Percentiles rank a stretch among this genome's conserved stretches.
phyloP scores from a whole-genome alignment of 2,113 vertebrate species.

The Crotalus tigris region DNA sequence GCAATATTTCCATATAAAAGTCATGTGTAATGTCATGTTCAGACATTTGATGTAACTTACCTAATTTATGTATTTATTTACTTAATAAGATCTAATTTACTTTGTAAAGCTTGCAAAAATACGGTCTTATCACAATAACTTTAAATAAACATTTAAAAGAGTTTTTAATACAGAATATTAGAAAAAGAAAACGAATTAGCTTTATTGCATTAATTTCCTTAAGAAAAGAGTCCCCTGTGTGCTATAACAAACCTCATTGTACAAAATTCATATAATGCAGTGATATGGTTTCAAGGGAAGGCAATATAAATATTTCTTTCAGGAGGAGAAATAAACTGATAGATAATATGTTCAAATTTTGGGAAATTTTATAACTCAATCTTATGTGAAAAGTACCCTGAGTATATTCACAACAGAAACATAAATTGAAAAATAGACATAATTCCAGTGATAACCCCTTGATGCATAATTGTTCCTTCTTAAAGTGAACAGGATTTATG shows the following conservation, averaged over 20 bases:
- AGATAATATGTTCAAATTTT: neutral
- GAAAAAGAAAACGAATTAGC: neutral
- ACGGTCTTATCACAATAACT: neutral
- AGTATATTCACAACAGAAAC: neutral
- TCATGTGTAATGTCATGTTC: neutral
- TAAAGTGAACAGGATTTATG: accelerated
- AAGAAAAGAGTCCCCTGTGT: neutral
- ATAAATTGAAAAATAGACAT: neutral
- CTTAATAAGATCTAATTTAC: neutral
- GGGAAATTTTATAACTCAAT: neutral
- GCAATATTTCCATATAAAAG: neutral
- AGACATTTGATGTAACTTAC: neutral
- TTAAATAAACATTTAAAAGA: neutral
- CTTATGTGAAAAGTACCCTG: neutral
- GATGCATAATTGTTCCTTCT: conserved; percentile 10
- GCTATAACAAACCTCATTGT: neutral
- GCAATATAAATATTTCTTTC: neutral
- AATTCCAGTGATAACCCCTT: neutral
- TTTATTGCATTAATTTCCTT: neutral
- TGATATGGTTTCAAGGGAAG: neutral
- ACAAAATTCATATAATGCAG: neutral
- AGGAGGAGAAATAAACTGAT: neutral
- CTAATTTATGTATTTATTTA: neutral
- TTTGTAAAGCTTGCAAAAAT: neutral
- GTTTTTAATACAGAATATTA: neutral